These are phyloP conservation scores for Habroteleia sp. DNA, from an alignment of 2,888 invertebrate species.

Conservation along the genomic window DNA sequence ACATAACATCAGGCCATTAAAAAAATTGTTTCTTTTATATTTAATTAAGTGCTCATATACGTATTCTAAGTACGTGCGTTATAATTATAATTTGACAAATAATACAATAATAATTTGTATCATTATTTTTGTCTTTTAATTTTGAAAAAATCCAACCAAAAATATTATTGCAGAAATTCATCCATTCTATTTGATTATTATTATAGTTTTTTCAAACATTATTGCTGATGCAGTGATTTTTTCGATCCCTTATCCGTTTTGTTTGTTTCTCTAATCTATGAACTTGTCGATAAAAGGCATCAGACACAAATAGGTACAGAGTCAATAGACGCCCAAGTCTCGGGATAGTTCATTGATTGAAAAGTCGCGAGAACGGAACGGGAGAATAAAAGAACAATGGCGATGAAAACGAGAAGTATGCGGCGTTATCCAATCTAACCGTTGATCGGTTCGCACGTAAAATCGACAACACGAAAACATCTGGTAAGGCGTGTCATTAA, in stretches of 20 bases:
- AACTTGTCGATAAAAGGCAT: conserved; percentile 17
- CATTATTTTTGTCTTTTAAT: too few relatives aligned
- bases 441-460: conserved; percentile 24
- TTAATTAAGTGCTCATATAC: too few relatives aligned
- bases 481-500: conserved; percentile 65
- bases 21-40: too few relatives aligned
- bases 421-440: conserved; percentile 21
- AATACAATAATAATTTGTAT: too few relatives aligned
- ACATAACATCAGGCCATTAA: too few relatives aligned
- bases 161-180: too few relatives aligned
- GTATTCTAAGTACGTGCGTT: too few relatives aligned
- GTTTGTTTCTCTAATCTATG: conserved; percentile 9
- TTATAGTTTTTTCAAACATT: too few relatives aligned
- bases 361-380: conserved; percentile 3
- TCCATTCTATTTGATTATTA: too few relatives aligned
- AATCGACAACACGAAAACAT: conserved; percentile 44
- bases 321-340: conserved; percentile 23
- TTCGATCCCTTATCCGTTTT: neutral
- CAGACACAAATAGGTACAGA: conserved; percentile 16
- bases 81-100: too few relatives aligned
- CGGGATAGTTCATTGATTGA: conserved; percentile 21
- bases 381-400: conserved; percentile 19
- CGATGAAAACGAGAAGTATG: conserved; percentile 11
- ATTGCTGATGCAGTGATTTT: too few relatives aligned
- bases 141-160: too few relatives aligned